Percentiles rank a stretch among this genome's conserved stretches.
phyloP scores from a whole-genome alignment of 2,113 vertebrate species.

The Salvelinus sp. region DNA sequence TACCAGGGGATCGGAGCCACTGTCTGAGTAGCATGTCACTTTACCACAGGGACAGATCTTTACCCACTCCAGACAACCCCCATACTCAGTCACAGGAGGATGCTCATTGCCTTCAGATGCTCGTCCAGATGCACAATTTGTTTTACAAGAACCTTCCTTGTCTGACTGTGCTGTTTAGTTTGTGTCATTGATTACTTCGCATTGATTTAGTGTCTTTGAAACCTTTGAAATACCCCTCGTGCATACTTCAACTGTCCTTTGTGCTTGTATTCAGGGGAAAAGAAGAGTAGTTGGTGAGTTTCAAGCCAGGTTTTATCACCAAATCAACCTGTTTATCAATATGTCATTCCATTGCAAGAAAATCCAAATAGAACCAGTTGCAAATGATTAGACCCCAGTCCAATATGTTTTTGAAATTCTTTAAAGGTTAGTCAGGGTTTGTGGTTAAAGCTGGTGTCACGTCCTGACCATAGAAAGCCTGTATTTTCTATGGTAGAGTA shows the following conservation, averaged over 20 bases:
- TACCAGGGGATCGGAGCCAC: neutral
- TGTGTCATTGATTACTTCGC: neutral
- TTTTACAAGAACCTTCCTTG: neutral
- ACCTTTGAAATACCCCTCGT: neutral
- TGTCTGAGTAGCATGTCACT: neutral
- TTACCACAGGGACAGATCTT: neutral
- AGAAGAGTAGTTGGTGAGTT: neutral
- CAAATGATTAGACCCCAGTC: slow-evolving; percentile 15
- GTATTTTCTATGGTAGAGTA: no score
- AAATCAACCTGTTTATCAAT: slow-evolving; percentile 11
- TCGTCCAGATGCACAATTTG: neutral
- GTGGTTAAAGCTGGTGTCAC: neutral
- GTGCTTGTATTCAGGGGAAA: neutral
- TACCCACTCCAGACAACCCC: neutral
- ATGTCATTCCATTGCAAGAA: slow-evolving; percentile 2
- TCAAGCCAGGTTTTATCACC: neutral
- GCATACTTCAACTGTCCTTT: neutral
- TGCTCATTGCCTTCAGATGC: neutral
- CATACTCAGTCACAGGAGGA: neutral
- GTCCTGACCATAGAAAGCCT: no score
- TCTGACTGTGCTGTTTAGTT: neutral
- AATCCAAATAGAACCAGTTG: slow-evolving; percentile 5
- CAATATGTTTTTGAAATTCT: slow-evolving; percentile 3
- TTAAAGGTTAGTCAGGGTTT: slow-evolving; percentile 2
- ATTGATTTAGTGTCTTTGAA: neutral